Evolutionary conservation across 2,797 vertebrate species (phyloP), one percentile per base, ranked within the genome.

Genomic region (Yasuhikotakia modesta): DNA sequence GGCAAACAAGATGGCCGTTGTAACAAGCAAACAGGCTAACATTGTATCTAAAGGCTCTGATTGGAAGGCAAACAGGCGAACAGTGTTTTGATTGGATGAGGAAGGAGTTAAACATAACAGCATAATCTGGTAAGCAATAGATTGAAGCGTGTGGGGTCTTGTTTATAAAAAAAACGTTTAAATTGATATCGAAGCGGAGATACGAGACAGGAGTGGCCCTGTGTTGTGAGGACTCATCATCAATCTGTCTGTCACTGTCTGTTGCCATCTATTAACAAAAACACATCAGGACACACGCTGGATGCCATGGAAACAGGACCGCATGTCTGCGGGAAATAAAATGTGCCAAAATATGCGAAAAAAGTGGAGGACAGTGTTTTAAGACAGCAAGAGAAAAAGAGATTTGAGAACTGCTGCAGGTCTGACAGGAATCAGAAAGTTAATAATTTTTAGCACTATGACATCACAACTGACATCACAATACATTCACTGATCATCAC

Each of bases 291-390:
- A 60, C 63, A 60, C 53, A 79, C 0, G 0, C 30, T 53, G 58
- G 57, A 64, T 64, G 24, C 76, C 76, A 78, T 70, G 67, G 67
- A 78, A 78, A 70, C 67, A 45, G 53, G 55, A 58, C 22, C 13
- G 22, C 52, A 53, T 11, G 32, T 78, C 32, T 63, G 30, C 13
- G 19, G 46, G 2, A 8, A 0, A 13, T 55, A 61, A 32, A 46
- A 61, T 2, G 2, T 30, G 12, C 14, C 17, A 35, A 58, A 27
- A 24, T 22, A 68, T 6, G 12, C 2, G 60, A 39, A 24, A 52
- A 3, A 75, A 24, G 3, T 4, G 10, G 30, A 32, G 21, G 27
- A 35, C 27, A 39, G 35, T 8, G 35, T 43, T 53, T 19, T n/a
- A 16, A 66, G 43, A 48, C 4, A 68, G 27, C 14, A 45, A 39